A percentile compares a stretch with the other conserved stretches of the same genome.
These are phyloP conservation scores for Patagioenas fasciata DNA, from an alignment of 2,113 vertebrate genomes.

Conservation along the genomic window DNA sequence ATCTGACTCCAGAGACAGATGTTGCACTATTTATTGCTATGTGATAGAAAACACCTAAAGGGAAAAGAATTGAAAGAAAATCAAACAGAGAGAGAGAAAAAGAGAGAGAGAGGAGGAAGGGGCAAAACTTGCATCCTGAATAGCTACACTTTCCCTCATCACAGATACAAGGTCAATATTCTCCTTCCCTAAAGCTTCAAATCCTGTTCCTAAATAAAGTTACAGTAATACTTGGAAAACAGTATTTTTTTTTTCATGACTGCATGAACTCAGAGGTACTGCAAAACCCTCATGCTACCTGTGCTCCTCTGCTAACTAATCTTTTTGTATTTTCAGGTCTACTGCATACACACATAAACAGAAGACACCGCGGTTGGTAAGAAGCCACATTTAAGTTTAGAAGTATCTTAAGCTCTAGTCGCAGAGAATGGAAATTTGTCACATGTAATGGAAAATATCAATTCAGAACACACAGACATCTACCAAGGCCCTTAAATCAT, in stretches of 20 bases:
- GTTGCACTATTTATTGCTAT: not conserved
- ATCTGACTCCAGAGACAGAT: not conserved
- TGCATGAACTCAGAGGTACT: not conserved
- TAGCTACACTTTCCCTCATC: not conserved
- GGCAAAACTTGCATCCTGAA: not conserved
- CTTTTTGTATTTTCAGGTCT: not conserved
- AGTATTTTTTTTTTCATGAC: not conserved
- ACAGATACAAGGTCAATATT: not conserved
- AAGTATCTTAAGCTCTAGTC: not conserved
- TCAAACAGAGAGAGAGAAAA: not conserved
- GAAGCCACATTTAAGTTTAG: not conserved
- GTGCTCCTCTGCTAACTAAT: not conserved
- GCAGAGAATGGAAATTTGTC: not conserved
- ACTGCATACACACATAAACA: not conserved
- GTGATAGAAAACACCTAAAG: not conserved
- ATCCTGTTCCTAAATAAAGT: not conserved
- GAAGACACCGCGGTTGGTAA: not conserved
- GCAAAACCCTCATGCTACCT: not conserved
- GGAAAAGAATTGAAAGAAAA: conserved; percentile 20
- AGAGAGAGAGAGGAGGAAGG: not conserved
- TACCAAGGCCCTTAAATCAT: not conserved
- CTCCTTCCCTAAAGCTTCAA: not conserved
- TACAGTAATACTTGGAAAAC: not conserved
- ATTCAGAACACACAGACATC: not conserved
- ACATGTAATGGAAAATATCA: not conserved